Evolutionary conservation across 2,113 vertebrate species (phyloP).

Genomic region (Pterophyllum scalare): DNA sequence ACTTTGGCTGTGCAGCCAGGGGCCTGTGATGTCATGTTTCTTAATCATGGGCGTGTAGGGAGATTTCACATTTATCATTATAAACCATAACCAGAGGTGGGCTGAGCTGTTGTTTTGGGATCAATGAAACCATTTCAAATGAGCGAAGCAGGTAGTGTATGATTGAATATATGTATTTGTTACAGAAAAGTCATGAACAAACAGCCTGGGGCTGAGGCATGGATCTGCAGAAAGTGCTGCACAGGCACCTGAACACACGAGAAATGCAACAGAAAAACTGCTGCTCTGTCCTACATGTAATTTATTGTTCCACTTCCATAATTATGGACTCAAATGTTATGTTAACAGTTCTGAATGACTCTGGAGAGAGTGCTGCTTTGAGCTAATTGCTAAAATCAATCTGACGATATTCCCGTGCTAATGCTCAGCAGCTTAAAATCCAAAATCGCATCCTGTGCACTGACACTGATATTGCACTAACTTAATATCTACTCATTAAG

Average conservation of each 20-base stretch:
- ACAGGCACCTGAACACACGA: not conserved
- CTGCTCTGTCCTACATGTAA: not conserved
- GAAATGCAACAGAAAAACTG: not conserved
- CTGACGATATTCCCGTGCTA: not conserved
- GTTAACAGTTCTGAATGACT: too few species aligned
- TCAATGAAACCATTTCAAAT: not conserved
- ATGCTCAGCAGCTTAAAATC: not conserved
- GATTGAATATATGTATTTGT: not conserved
- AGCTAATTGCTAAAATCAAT: not conserved
- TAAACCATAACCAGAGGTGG: not conserved
- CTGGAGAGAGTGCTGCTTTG: too few species aligned
- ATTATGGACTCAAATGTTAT: not conserved
- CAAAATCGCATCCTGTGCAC: too few species aligned
- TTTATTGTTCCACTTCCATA: not conserved
- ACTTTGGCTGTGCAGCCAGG: conserved; percentile 23
- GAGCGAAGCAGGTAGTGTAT: not conserved
- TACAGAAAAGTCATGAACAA: not conserved
- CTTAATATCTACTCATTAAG: too few species aligned
- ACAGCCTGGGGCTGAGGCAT: not conserved
- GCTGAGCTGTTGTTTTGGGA: not conserved
- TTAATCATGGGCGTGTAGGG: not conserved
- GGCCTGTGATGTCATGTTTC: conserved; percentile 12
- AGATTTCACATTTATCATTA: not conserved
- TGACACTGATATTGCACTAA: too few species aligned
- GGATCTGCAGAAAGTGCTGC: not conserved